Evolutionary conservation across 2,113 vertebrate genomes (phyloP).

Genomic region (Barbus barbus): DNA sequence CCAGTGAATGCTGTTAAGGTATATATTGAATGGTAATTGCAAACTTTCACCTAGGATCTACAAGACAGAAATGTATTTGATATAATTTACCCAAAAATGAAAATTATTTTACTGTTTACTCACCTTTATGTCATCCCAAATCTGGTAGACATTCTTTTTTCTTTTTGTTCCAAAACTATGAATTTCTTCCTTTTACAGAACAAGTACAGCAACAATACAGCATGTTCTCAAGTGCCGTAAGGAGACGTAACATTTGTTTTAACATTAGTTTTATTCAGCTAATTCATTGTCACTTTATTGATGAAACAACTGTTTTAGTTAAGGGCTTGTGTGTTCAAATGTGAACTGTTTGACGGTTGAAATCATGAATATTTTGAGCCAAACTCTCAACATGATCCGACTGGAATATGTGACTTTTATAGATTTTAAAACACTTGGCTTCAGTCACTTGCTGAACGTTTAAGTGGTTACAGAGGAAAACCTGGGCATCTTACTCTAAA

Average conservation of each 20-base stretch:
- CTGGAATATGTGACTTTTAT: not conserved
- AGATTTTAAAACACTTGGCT: not conserved
- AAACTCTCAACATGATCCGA: not conserved
- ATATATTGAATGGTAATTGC: not conserved
- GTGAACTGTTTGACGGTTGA: not conserved
- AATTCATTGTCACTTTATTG: no score
- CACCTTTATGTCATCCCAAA: no score
- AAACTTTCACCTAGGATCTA: not conserved
- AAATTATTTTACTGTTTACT: no score
- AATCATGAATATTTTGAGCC: not conserved
- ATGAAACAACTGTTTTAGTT: not conserved
- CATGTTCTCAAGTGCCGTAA: not conserved
- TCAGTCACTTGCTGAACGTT: not conserved
- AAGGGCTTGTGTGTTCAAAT: not conserved
- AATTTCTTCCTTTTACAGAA: no score
- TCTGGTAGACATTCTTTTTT: no score
- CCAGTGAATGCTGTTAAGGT: not conserved
- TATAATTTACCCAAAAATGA: not conserved
- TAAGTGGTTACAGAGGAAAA: not conserved
- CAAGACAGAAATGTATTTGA: not conserved
- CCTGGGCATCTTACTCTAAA: not conserved
- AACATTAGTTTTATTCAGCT: no score
- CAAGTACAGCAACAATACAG: not conserved
- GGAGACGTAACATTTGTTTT: no score
- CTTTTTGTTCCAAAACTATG: no score